Conservation (phyloP, 2,113 vertebrate genomes). For the Siniperca chuatsi region DNA sequence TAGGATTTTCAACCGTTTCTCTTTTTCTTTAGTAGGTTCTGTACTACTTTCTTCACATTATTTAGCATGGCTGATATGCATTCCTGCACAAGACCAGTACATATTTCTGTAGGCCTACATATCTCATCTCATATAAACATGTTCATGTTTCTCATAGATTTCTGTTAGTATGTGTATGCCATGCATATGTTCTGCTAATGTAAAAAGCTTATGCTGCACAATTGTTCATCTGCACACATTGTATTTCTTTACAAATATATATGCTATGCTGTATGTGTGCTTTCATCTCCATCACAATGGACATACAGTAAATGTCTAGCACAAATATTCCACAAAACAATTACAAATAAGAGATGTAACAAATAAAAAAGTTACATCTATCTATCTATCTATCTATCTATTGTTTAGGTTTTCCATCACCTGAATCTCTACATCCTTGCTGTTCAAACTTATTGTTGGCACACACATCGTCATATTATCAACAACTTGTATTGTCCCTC, state of each 20-base stretch:
- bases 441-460: not conserved
- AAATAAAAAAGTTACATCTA: not conserved
- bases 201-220: not conserved
- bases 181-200: not conserved
- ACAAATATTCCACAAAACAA: not conserved
- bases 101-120: not conserved
- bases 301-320: too few species aligned
- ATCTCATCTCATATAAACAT: not conserved
- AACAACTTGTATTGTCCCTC: slow-evolving; percentile 1
- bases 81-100: not conserved
- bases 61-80: not conserved
- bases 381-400: not conserved
- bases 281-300: not conserved
- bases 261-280: not conserved
- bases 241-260: not conserved
- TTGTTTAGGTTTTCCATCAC: not conserved
- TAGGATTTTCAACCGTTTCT: not conserved
- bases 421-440: not conserved
- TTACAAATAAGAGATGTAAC: not conserved
- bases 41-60: not conserved
- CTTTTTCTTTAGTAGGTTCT: not conserved
- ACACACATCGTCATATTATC: not conserved
- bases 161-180: not conserved
- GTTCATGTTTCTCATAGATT: not conserved
- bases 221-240: not conserved